Conservation (phyloP, 2,888 invertebrate species). For the Chelonus formosanus region DNA sequence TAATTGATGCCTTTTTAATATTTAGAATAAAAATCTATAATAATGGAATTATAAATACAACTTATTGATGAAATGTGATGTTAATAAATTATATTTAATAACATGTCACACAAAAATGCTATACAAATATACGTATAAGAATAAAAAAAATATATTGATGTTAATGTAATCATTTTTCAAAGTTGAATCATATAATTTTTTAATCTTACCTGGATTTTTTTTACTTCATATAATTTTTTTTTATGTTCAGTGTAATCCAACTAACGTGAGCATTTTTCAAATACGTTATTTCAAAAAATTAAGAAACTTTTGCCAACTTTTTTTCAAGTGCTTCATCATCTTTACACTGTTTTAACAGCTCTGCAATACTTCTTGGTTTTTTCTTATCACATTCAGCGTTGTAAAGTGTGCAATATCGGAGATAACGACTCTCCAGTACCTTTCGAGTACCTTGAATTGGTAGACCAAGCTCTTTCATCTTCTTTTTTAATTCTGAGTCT, state of each 20-base stretch:
- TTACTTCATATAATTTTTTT: no score
- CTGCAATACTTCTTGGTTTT: constrained; percentile 61
- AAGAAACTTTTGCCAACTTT: constrained; percentile 44
- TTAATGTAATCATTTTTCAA: no score
- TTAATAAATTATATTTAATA: constrained; percentile 2
- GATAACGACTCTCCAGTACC: constrained; percentile 58
- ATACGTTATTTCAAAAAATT: not conserved
- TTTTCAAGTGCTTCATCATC: constrained; percentile 61
- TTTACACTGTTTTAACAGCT: constrained; percentile 62
- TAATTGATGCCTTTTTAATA: constrained; percentile 6
- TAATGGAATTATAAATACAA: not conserved
- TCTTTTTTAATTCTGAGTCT: constrained; percentile 64
- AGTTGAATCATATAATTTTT: no score
- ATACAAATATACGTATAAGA: not conserved
- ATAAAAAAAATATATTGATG: not conserved
- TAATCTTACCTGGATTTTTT: no score
- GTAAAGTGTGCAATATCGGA: constrained; percentile 62
- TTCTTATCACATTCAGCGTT: constrained; percentile 67
- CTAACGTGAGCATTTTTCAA: not conserved
- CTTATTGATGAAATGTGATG: constrained; percentile 9
- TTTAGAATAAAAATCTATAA: constrained; percentile 1
- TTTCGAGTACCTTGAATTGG: constrained; percentile 64
- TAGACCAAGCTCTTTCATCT: constrained; percentile 65
- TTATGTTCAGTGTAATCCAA: no score
- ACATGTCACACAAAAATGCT: not conserved